These are phyloP conservation scores for Erpornis zantholeuca DNA, from an alignment of 2,113 vertebrate genomes.

Conservation along the genomic window DNA sequence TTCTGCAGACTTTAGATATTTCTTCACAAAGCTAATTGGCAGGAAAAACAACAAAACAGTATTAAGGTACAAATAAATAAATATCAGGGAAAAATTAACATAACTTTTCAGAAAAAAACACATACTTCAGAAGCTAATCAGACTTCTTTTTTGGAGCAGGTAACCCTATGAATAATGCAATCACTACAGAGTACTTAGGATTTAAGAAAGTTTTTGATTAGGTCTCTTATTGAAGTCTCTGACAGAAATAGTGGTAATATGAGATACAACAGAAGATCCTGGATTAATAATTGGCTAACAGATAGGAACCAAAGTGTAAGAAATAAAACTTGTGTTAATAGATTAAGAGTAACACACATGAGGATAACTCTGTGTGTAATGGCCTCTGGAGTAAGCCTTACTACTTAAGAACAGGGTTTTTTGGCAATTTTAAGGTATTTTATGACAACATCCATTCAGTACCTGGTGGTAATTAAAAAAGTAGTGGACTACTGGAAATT, in stretches of 20 bases:
- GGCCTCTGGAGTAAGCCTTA: neutral
- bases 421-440: neutral
- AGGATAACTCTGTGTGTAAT: neutral
- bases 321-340: neutral
- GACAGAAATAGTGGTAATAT: neutral
- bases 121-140: neutral
- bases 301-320: neutral
- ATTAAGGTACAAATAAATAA: neutral
- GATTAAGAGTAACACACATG: fast-evolving
- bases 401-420: neutral
- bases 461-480: neutral
- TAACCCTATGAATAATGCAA: neutral
- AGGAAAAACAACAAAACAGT: neutral
- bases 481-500: neutral
- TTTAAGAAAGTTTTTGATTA: neutral
- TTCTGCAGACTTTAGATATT: neutral
- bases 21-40: neutral
- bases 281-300: neutral
- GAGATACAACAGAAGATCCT: neutral
- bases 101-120: neutral
- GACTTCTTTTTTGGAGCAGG: neutral
- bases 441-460: neutral
- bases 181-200: neutral
- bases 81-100: neutral
- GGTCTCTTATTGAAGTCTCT: neutral